Base-by-base conservation (phyloP, 2,888 invertebrate genomes). In the Hypomecis punctinalis region DNA sequence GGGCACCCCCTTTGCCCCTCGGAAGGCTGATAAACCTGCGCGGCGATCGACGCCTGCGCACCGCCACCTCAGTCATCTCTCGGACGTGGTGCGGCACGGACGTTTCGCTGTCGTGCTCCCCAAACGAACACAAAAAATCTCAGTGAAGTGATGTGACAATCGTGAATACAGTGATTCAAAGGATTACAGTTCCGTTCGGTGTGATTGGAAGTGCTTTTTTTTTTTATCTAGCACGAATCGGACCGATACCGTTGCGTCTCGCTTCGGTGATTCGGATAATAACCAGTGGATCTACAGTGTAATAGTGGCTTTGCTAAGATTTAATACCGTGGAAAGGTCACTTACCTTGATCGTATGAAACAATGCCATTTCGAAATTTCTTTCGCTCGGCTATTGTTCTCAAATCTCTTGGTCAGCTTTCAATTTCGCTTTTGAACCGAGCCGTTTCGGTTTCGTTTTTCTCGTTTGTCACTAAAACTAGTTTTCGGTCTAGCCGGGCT, bases 231-330 rank as follows among this genome's bases (percentile, higher is more conserved):
- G 77, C 81, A 70, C 73, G 81, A 77, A 81, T 82, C 78, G 76
- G 73, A 67, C 75, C 82, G 81, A 79, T 89, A 90, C 92, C 90
- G 92, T 90, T 90, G 90, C 79, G 86, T 82, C 80, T 78, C 88
- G 91, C 89, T 89, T 82, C 86, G 89, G 83, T 85, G 90, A 81
- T 85, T 89, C 85, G 83, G 86, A 83, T 91, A 90, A 90, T 88
- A 90, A 86, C 87, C 87, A 79, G 83, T 86, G 88, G 73, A 88
- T 89, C 84, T 86, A 86, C 87, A 85, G 89, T 89, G 88, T 84
- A 82, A 82, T 85, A 88, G 89, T 88, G 85, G 83, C 82, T 86
- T 82, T 83, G 84, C 88, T 81, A 87, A 91, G 90, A 90, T 89
- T 86, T 89, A 88, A 82, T 81, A 82, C 84, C 77, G 83, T 83